Conservation (phyloP, 2,113 vertebrate genomes). For the Cololabis saira region DNA sequence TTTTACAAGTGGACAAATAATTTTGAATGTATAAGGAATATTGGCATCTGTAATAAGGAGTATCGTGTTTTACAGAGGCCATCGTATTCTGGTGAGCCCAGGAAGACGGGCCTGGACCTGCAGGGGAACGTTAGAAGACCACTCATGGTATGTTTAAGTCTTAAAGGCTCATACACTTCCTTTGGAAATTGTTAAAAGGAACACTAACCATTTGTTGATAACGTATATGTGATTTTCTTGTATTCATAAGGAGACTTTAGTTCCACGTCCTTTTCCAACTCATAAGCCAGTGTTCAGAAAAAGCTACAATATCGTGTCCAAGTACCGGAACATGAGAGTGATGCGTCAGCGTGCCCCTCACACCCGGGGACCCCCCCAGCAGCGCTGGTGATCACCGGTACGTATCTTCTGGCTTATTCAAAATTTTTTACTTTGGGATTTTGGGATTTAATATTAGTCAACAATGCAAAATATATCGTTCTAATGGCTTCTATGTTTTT, state of each 20-base stretch:
- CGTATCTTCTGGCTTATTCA: not conserved
- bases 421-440: not conserved
- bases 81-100: conserved; percentile 50
- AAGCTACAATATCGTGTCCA: conserved; percentile 80
- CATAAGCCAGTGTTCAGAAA: conserved; percentile 80
- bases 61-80: conserved; percentile 56
- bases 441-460: not conserved
- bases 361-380: conserved; percentile 69
- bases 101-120: conserved; percentile 46
- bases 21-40: not conserved
- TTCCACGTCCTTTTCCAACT: conserved; percentile 70
- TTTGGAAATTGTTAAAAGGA: not conserved
- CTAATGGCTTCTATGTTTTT: not conserved
- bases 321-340: conserved; percentile 82
- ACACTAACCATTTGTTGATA: not conserved
- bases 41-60: not conserved
- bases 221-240: not conserved
- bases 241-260: conserved; percentile 64
- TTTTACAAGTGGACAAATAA: too few relatives aligned
- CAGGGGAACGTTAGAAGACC: conserved; percentile 69
- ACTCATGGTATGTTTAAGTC: conserved; percentile 72
- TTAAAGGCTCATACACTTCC: not conserved
- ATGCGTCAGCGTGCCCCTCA: conserved; percentile 73
- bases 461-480: too few relatives aligned
- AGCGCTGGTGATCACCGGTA: conserved; percentile 68